Conservation (phyloP, 2,113 vertebrate genomes). For the Mastomys natalensis region DNA sequence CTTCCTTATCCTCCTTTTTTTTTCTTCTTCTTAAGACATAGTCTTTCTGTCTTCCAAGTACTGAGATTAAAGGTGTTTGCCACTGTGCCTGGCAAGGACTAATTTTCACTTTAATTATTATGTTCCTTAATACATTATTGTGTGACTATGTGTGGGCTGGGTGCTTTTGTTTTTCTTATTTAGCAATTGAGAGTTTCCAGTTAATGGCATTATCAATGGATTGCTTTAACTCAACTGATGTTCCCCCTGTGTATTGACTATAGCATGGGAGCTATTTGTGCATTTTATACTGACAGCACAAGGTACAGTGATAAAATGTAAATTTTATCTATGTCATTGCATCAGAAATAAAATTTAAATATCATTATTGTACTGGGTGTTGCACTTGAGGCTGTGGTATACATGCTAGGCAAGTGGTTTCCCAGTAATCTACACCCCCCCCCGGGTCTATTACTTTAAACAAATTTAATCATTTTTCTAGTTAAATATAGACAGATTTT, state of each 20-base stretch:
- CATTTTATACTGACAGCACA: background rate
- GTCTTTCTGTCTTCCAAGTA: background rate
- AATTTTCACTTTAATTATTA: background rate
- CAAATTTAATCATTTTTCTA: background rate
- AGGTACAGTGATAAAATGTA: background rate
- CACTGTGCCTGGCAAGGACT: background rate
- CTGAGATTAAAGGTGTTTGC: background rate
- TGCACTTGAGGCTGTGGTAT: background rate
- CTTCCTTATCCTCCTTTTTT: background rate
- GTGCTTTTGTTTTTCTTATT: background rate
- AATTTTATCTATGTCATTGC: background rate
- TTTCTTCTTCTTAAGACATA: background rate
- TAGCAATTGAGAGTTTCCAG: background rate
- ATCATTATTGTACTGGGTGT: background rate
- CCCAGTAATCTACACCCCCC: background rate
- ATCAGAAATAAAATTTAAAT: background rate
- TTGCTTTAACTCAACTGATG: background rate
- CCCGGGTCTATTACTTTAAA: background rate
- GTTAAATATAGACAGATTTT: constrained; percentile 6
- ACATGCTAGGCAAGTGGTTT: background rate
- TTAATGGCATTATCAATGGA: background rate
- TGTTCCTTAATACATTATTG: background rate
- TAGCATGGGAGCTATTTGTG: background rate
- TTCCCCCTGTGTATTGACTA: background rate
- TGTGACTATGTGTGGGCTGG: no score